A percentile compares a stretch with the other conserved stretches of the same genome.
Conservation (phyloP, 2,113 vertebrate genomes). For the Felis chaus region DNA sequence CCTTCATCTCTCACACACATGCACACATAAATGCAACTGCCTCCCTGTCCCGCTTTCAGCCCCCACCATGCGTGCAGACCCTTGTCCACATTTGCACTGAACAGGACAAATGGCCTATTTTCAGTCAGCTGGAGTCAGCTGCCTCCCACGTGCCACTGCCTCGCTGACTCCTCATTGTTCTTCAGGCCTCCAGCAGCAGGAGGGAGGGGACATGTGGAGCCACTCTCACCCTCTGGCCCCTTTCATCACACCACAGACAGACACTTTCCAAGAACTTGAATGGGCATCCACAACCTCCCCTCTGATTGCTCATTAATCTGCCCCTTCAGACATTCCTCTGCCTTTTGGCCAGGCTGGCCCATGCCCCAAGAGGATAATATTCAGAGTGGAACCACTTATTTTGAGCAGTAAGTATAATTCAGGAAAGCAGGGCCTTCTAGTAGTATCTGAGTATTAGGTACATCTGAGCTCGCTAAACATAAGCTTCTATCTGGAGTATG, state of each 20-base stretch:
- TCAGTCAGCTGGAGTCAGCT: constrained; percentile 84
- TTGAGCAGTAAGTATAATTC: constrained; percentile 36
- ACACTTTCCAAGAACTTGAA: constrained; percentile 77
- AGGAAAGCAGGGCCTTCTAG: background rate
- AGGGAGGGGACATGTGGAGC: constrained; percentile 84
- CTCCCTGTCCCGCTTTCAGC: constrained; percentile 70
- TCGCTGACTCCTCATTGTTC: constrained; percentile 84
- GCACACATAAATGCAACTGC: constrained; percentile 66
- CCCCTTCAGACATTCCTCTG: constrained; percentile 60
- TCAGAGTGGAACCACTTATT: constrained; percentile 43
- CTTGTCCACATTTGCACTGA: constrained; percentile 76
- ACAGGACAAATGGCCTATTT: constrained; percentile 82
- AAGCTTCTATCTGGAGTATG: background rate
- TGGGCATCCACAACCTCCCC: constrained; percentile 39
- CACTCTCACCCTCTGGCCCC: constrained; percentile 86
- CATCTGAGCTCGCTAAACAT: background rate
- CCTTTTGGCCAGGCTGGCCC: constrained; percentile 59
- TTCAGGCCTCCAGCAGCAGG: constrained; percentile 83
- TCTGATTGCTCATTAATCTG: constrained; percentile 20
- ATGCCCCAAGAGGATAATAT: constrained; percentile 30
- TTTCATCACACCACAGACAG: constrained; percentile 63
- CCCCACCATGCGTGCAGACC: background rate
- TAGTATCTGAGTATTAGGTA: background rate
- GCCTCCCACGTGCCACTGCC: constrained; percentile 80
- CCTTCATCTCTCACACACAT: constrained; percentile 45